Conservation (phyloP, 2,888 invertebrate species). For the Andrena trimmerana region DNA sequence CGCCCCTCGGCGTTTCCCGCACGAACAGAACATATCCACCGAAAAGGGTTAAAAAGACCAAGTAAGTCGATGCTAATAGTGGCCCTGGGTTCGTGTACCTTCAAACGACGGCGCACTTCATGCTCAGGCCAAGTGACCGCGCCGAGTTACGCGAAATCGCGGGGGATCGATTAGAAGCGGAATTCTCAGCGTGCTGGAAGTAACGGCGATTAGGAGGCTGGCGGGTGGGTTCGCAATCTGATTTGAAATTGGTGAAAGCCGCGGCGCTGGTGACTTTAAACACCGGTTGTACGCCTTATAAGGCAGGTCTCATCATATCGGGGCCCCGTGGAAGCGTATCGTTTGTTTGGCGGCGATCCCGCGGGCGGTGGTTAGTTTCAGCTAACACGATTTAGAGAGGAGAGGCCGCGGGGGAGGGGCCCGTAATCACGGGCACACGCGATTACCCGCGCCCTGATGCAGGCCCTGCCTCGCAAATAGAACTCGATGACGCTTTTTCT, state of each 20-base stretch:
- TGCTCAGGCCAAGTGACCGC: slow-evolving; percentile 28
- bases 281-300: slow-evolving; percentile 68
- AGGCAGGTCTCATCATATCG: slow-evolving; percentile 67
- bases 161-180: slow-evolving; percentile 61
- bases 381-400: slow-evolving; percentile 33
- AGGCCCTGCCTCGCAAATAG: slow-evolving; percentile 24
- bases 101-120: neutral
- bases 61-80: neutral
- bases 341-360: neutral
- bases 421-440: slow-evolving; percentile 39
- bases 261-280: slow-evolving; percentile 68
- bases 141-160: slow-evolving; percentile 48
- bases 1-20: too few species aligned
- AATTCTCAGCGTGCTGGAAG: slow-evolving; percentile 46
- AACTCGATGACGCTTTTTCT: slow-evolving; percentile 37
- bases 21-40: too few species aligned
- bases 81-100: neutral
- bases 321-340: slow-evolving; percentile 25
- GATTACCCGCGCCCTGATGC: slow-evolving; percentile 32
- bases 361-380: neutral
- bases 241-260: slow-evolving; percentile 75
- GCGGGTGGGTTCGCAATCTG: slow-evolving; percentile 64
- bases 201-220: slow-evolving; percentile 70
- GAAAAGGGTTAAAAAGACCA: neutral
- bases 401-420: neutral